Percentiles rank a stretch among this genome's conserved stretches.
Evolutionary conservation across 1,140 invertebrate species (phyloP).

Genomic region (Sminthurides bifidus): DNA sequence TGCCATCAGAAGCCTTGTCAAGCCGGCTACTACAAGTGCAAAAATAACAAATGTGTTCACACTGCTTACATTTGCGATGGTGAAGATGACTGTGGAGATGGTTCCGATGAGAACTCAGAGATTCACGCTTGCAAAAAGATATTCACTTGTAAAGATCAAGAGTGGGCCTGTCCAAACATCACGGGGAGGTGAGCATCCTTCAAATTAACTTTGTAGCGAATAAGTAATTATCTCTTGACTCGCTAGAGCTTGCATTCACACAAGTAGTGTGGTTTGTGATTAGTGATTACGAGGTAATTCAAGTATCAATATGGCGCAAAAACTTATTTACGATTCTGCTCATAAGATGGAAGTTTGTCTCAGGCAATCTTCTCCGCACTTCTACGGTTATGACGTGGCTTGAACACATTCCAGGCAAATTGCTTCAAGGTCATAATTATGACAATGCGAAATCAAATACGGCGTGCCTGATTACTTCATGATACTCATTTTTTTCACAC

Average conservation of each 20-base stretch:
- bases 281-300: too few relatives aligned
- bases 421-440: neutral
- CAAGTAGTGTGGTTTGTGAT: too few relatives aligned
- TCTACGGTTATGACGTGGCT: too few relatives aligned
- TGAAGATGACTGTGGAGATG: slow-evolving; percentile 81
- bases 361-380: too few relatives aligned
- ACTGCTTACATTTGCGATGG: slow-evolving; percentile 92
- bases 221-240: too few relatives aligned
- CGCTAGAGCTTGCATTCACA: too few relatives aligned
- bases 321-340: too few relatives aligned
- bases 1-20: slow-evolving; percentile 48
- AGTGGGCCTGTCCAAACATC: slow-evolving; percentile 75
- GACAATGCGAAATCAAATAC: neutral
- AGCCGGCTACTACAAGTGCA: slow-evolving; percentile 65
- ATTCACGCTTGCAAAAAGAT: slow-evolving; percentile 39
- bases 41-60: slow-evolving; percentile 81
- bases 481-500: neutral
- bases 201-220: too few relatives aligned
- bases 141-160: slow-evolving; percentile 53
- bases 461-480: neutral
- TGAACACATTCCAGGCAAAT: too few relatives aligned
- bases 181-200: slow-evolving; percentile 32
- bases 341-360: too few relatives aligned
- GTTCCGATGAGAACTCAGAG: slow-evolving; percentile 56
- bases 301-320: too few relatives aligned